Evolutionary conservation across 2,113 vertebrate genomes (phyloP), one percentile per base, ranked within the genome.

Genomic region (Gambusia holbrooki): DNA sequence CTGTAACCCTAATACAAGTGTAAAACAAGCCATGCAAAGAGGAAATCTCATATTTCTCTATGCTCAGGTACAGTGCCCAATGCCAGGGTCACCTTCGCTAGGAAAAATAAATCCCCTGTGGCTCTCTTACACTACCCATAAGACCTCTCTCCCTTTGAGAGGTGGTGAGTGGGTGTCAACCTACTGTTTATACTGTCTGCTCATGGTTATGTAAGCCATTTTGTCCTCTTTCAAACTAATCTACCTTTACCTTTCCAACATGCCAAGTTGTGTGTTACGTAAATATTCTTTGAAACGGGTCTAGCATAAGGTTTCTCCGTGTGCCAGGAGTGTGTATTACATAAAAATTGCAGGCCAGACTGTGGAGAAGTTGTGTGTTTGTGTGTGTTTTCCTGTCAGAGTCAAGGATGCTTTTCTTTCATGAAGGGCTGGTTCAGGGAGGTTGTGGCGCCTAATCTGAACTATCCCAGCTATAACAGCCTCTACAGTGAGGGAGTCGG

Each of bases 161-260:
- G 85, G 88, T 68, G 63, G 84, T 83, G 90, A 92, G 92, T 93
- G 87, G 91, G 91, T 88, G 89, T 88, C 80, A 84, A 81, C 89
- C 90, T 89, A 86, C 92, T 90, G 93, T 94, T 94, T 93, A 90
- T 89, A 90, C 90, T 91, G 90, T 92, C 91, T 92, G 87, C 83
- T 89, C 81, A 80, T 42, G 80, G 87, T 93, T 93, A 90, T 81
- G 79, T 92, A 93, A 94, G 83, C 77, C 79, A 80, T 90, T 89
- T 87, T 84, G 87, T 88, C 86, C 88, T 90, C 83, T 81, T 75
- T 87, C 74, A 76, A 88, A 90, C 87, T 79, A 86, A 89, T 84
- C 90, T 90, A 91, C 88, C 83, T 91, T 90, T 86, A 90, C 89
- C 81, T 89, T 84, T 73, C 65, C 80, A 82, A 64, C 83, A 86